Percentiles rank a stretch among this genome's conserved stretches.
These are phyloP conservation scores for Propithecus coquereli DNA, from an alignment of 2,113 vertebrate species.

Conservation along the genomic window DNA sequence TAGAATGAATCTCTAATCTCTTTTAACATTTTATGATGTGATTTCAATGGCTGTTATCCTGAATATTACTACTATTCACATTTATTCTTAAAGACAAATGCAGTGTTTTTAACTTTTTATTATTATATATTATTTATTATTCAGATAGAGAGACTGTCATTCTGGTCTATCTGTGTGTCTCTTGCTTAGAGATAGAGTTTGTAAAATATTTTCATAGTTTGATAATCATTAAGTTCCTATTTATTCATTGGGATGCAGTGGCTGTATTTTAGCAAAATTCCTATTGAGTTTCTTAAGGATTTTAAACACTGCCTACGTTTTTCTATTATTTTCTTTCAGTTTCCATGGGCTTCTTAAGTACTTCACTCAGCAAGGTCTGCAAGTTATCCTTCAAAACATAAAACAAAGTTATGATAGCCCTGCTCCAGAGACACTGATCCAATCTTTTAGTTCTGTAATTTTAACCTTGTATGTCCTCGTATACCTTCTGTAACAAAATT, in stretches of 20 bases:
- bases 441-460: conserved; percentile 8
- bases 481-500: neutral
- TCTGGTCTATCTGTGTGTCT: neutral
- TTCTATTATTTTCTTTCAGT: conserved; percentile 11
- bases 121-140: neutral
- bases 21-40: neutral
- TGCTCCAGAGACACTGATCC: neutral
- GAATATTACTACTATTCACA: neutral
- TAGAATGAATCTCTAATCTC: neutral
- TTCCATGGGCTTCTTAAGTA: neutral
- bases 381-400: conserved; percentile 45
- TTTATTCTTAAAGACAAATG: conserved; percentile 34
- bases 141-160: neutral
- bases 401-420: conserved; percentile 23
- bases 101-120: conserved; percentile 24
- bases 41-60: neutral
- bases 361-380: neutral
- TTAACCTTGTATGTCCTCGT: conserved; percentile 24
- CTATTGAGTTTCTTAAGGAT: neutral
- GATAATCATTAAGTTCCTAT: neutral
- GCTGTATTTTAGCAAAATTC: neutral
- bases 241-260: neutral
- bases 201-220: conserved; percentile 26
- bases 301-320: neutral
- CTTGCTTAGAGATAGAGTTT: neutral